Base-by-base conservation (phyloP, 2,888 invertebrate genomes). In the Spodoptera littoralis region DNA sequence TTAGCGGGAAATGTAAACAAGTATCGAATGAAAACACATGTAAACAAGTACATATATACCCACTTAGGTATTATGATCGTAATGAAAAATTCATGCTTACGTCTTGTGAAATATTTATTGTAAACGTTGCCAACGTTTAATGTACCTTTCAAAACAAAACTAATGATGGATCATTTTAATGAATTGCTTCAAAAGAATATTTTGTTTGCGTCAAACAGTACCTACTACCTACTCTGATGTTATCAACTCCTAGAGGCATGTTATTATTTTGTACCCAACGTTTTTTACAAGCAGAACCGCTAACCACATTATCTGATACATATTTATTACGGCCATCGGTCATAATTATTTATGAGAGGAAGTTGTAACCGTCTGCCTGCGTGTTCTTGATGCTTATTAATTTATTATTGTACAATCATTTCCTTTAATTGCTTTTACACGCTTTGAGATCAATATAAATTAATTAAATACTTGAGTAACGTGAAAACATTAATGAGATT, bases 321-420 rank as follows among this genome's bases (percentile, higher is more conserved):
- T 49, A 46, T 59, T 67, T 62, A 65, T 49, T 58, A 49, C 60
- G 59, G 59, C 48, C 62, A 70, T 65, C 57, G 60, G 49, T 63
- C 58, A 61, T 68, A 66, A 71, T 74, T 61, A 65, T 67, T 71
- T 71, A 71, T 60, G 55, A 66, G 50, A 62, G 75, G 78, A 76
- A 75, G 68, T 64, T 62, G 43, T 75, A 71, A 62, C 61, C 49
- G 55, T 64, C 55, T 61, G 59, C 67, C 12, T 52, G 30, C 50
- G 51, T 73, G 64, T 62, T 65, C 57, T 70, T 59, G 62, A 63
- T 60, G 54, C 41, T 63, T 70, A 70, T 74, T 70, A 67, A 60
- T 60, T 70, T 75, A 67, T 75, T 50, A 77, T 48, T 70, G 57
- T 64, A 62, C 24, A 62, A 56, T 68, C 43, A 70, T 66, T 68